phyloP scores from a whole-genome alignment of 2,888 invertebrate species.

The Auanema sp. region DNA sequence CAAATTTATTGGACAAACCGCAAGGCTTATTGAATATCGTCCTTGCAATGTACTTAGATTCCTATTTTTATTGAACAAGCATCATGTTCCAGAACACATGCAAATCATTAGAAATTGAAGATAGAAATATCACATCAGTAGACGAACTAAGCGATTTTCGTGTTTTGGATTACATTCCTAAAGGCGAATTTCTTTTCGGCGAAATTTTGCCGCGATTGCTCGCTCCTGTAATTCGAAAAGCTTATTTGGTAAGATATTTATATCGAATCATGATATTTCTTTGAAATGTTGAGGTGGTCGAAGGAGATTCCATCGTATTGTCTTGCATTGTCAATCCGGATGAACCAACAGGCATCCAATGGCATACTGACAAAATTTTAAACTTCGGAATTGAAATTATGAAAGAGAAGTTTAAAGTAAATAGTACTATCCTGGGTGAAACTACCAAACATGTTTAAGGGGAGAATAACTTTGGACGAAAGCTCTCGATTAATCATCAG shows the following conservation, averaged over 20 bases:
- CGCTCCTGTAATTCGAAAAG: slow-evolving; percentile 31
- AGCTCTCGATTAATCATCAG: slow-evolving; percentile 11
- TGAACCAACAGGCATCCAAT: slow-evolving; percentile 33
- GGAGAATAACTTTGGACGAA: slow-evolving; percentile 14
- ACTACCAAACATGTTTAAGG: slow-evolving; percentile 7
- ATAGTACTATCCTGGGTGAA: background rate
- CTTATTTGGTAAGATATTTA: slow-evolving; percentile 11
- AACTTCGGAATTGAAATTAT: slow-evolving; percentile 21
- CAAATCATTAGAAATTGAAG: slow-evolving; percentile 11
- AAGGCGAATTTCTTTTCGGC: slow-evolving; percentile 39
- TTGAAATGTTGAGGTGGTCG: slow-evolving; percentile 16
- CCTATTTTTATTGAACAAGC: background rate
- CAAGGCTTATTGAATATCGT: slow-evolving; percentile 15
- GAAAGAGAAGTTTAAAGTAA: slow-evolving; percentile 16
- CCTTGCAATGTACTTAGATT: slow-evolving; percentile 7
- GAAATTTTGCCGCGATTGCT: slow-evolving; percentile 34
- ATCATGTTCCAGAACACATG: slow-evolving; percentile 22
- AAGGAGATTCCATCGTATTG: slow-evolving; percentile 32
- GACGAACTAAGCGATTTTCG: slow-evolving; percentile 33
- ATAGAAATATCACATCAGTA: slow-evolving; percentile 21
- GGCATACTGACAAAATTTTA: slow-evolving; percentile 22
- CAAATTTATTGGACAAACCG: slow-evolving; percentile 11
- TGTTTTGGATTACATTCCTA: slow-evolving; percentile 35
- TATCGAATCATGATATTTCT: background rate
- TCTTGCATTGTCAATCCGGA: slow-evolving; percentile 31